Conservation (phyloP, 2,113 vertebrate genomes). For the Cromileptes altivelis region DNA sequence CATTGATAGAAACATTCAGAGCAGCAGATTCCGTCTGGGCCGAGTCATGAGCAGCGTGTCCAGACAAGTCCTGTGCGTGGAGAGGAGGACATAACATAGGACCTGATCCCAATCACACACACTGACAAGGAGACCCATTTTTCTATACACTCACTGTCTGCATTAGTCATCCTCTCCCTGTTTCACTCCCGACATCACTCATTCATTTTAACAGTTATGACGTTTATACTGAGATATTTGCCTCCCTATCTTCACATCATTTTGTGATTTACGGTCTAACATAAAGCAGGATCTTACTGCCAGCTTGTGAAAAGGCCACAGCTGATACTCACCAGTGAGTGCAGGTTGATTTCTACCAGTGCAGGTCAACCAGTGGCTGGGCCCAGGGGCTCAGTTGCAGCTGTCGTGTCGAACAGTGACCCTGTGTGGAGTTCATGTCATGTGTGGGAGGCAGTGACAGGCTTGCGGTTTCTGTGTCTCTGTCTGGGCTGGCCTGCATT, state of each 20-base stretch:
- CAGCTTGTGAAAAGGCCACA: slow-evolving; percentile 6
- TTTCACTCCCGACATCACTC: slow-evolving; percentile 10
- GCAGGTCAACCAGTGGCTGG: slow-evolving; percentile 41
- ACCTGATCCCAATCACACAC: slow-evolving; percentile 60
- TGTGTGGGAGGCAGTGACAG: slow-evolving; percentile 74
- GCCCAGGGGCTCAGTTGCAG: slow-evolving; percentile 62
- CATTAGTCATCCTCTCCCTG: slow-evolving; percentile 38
- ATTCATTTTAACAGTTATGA: neutral
- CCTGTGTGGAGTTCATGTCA: slow-evolving; percentile 75
- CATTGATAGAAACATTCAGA: slow-evolving; percentile 69
- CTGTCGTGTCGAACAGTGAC: slow-evolving; percentile 73
- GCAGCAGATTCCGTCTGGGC: slow-evolving; percentile 72
- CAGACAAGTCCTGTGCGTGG: slow-evolving; percentile 58
- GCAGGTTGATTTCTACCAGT: slow-evolving; percentile 54
- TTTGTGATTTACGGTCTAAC: neutral
- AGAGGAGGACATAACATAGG: slow-evolving; percentile 60
- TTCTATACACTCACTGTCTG: slow-evolving; percentile 13
- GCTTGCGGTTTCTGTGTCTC: slow-evolving; percentile 74
- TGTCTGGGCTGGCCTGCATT: slow-evolving; percentile 72
- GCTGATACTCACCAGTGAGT: slow-evolving; percentile 19
- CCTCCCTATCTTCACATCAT: neutral
- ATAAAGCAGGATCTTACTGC: neutral
- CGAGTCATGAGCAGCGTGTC: slow-evolving; percentile 69
- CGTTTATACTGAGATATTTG: neutral
- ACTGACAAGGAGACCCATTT: slow-evolving; percentile 23